Conservation (phyloP, 2,113 vertebrate species). For the Dascyllus trimaculatus region DNA sequence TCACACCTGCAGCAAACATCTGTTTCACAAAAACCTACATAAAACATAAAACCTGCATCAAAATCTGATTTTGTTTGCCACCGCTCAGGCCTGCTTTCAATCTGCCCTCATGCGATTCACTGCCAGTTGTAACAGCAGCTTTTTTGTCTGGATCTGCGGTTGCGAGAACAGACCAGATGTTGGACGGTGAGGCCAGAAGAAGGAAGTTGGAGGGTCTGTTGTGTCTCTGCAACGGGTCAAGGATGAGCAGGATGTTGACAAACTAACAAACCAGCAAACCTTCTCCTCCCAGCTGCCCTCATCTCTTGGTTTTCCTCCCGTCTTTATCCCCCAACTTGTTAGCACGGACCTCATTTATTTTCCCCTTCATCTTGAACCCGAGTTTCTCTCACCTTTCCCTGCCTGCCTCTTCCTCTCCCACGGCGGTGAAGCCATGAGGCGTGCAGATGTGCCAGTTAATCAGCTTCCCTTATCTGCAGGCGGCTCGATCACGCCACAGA, state of each 20-base stretch:
- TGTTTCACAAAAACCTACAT: neutral
- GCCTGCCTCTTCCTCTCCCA: constrained; percentile 12
- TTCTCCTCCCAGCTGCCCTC: neutral
- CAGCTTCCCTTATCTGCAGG: constrained; percentile 56
- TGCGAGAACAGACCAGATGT: constrained; percentile 68
- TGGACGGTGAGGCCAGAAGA: constrained; percentile 45
- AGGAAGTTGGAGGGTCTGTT: constrained; percentile 54
- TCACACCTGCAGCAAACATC: constrained; percentile 24
- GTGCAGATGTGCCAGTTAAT: constrained; percentile 60
- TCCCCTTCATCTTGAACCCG: neutral
- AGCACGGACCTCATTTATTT: neutral
- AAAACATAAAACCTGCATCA: constrained; percentile 11
- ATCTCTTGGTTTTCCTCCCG: rapidly evolving
- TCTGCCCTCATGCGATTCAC: constrained; percentile 45
- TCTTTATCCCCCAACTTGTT: neutral
- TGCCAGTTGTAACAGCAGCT: constrained; percentile 60
- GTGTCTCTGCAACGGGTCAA: constrained; percentile 49
- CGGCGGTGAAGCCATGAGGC: constrained; percentile 36
- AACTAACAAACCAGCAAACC: constrained; percentile 57
- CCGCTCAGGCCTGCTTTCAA: constrained; percentile 40
- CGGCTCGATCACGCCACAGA: constrained; percentile 15
- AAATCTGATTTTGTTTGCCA: constrained; percentile 16
- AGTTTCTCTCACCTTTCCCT: constrained; percentile 33
- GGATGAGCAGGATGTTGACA: constrained; percentile 74
- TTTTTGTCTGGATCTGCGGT: constrained; percentile 48